Conservation (phyloP, 2,113 vertebrate species). For the Canis aureus region DNA sequence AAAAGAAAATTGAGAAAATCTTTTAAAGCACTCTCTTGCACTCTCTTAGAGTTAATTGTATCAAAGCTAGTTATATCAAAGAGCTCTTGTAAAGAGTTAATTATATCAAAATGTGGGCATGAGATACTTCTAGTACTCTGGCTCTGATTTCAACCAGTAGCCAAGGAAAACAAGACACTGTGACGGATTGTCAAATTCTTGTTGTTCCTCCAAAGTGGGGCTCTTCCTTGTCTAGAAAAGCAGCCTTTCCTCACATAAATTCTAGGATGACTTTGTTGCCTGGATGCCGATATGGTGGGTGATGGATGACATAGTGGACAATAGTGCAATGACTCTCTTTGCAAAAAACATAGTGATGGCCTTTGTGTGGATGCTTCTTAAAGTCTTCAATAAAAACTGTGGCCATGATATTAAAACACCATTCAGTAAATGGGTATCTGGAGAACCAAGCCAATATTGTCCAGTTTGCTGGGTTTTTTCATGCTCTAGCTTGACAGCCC, state of each 20-base stretch:
- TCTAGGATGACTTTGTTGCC: slow-evolving; percentile 13
- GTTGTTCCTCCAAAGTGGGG: not conserved
- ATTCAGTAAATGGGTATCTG: not conserved
- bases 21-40: not conserved
- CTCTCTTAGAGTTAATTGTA: not conserved
- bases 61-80: not conserved
- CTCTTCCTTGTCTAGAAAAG: not conserved
- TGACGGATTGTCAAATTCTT: slow-evolving; percentile 11
- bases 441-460: slow-evolving; percentile 21
- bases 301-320: not conserved
- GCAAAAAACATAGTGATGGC: not conserved
- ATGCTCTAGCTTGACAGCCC: not conserved
- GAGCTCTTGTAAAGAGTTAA: not conserved
- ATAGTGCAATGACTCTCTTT: not conserved
- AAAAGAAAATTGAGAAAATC: slow-evolving; percentile 17
- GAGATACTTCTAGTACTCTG: not conserved
- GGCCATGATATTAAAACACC: not conserved
- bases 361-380: not conserved
- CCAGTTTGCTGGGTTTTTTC: not conserved
- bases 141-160: slow-evolving; percentile 11
- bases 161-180: not conserved
- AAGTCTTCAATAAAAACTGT: not conserved
- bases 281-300: not conserved
- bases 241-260: slow-evolving; percentile 21
- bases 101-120: not conserved